These are phyloP conservation scores for Taenaris catops DNA, from an alignment of 2,888 invertebrate genomes.

Conservation along the genomic window DNA sequence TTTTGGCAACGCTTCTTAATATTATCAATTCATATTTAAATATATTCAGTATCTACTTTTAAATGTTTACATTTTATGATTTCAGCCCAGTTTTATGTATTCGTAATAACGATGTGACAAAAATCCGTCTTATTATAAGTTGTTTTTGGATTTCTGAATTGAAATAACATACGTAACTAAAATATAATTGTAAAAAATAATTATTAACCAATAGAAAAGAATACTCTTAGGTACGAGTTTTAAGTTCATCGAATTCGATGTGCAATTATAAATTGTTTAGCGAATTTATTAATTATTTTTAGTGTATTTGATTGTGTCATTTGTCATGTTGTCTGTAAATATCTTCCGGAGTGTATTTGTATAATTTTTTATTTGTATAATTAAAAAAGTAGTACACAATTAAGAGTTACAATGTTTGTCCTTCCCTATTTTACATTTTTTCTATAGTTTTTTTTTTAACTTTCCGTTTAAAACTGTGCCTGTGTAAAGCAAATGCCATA, in stretches of 20 bases:
- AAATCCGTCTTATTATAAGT: conserved; percentile 65
- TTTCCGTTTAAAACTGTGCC: conserved; percentile 40
- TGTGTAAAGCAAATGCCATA: conserved; percentile 42
- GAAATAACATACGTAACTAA: conserved; percentile 75
- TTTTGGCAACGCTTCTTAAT: conserved; percentile 69
- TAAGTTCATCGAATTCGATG: conserved; percentile 55
- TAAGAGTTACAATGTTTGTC: conserved; percentile 34
- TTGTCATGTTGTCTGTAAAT: conserved; percentile 63
- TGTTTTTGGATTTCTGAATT: conserved; percentile 63
- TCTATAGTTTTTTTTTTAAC: conserved; percentile 45
- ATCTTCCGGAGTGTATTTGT: conserved; percentile 63
- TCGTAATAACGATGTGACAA: conserved; percentile 39
- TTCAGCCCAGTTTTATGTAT: conserved; percentile 27
- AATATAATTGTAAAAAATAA: conserved; percentile 59
- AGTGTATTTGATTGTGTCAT: conserved; percentile 48
- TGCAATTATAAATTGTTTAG: conserved; percentile 64
- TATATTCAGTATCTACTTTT: conserved; percentile 28
- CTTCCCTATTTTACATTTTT: conserved; percentile 21
- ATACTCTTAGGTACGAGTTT: conserved; percentile 62
- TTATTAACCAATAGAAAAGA: conserved; percentile 62
- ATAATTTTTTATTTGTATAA: conserved; percentile 42
- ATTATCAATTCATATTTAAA: conserved; percentile 32
- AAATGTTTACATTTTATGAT: conserved; percentile 22
- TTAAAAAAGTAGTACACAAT: conserved; percentile 44
- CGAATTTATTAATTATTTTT: conserved; percentile 68